These are phyloP conservation scores for Trisateles emortualis DNA, from an alignment of 2,888 invertebrate species.

Conservation along the genomic window DNA sequence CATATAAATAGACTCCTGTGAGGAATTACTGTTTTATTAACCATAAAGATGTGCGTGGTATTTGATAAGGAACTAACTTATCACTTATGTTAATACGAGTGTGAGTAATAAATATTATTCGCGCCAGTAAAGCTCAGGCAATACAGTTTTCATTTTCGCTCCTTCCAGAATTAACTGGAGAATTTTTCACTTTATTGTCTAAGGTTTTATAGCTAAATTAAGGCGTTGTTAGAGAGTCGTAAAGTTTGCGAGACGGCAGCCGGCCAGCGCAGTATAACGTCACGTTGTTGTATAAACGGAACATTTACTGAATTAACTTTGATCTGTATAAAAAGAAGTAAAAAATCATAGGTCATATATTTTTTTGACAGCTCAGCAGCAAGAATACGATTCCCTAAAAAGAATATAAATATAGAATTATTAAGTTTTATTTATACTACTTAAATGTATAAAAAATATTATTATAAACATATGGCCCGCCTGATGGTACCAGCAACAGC, in stretches of 20 bases:
- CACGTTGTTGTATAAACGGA: constrained; percentile 28
- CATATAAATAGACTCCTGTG: constrained; percentile 72
- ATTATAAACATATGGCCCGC: no score
- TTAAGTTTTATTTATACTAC: no score
- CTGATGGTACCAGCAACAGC: no score
- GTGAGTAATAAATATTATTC: constrained; percentile 21
- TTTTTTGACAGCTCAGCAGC: no score
- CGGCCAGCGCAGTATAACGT: constrained; percentile 23
- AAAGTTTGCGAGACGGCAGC: constrained; percentile 32
- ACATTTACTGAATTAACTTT: constrained; percentile 19
- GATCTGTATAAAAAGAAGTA: not conserved
- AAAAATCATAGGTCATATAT: not conserved
- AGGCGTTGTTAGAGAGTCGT: constrained; percentile 33
- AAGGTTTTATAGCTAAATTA: constrained; percentile 27
- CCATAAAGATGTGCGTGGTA: constrained; percentile 41
- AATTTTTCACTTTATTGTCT: constrained; percentile 29
- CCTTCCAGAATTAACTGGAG: constrained; percentile 11
- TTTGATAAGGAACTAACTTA: constrained; percentile 45
- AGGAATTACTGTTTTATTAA: constrained; percentile 63
- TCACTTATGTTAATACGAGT: constrained; percentile 29
- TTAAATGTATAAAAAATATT: no score
- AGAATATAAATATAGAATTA: no score
- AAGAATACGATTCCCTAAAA: no score
- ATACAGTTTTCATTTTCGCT: constrained; percentile 7
- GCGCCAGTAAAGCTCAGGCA: not conserved